A percentile compares a stretch with the other conserved stretches of the same genome.
Conservation (phyloP, 1,140 invertebrate species). For the Battus philenor region DNA sequence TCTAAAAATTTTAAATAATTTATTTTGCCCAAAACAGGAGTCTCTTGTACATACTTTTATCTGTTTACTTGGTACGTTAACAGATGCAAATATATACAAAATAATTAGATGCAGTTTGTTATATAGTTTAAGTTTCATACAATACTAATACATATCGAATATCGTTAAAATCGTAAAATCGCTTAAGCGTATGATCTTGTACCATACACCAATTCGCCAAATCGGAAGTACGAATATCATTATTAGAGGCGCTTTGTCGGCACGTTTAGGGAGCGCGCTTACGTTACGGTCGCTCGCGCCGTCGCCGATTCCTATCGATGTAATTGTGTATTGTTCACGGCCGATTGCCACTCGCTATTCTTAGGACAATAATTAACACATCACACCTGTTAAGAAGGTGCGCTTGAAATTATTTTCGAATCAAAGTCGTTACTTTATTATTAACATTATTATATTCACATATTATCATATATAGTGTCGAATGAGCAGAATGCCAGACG, state of each 20-base stretch:
- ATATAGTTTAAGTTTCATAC: neutral
- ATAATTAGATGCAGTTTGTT: neutral
- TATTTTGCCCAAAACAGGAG: too few species aligned
- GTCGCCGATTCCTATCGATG: constrained; percentile 14
- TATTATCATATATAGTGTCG: too few species aligned
- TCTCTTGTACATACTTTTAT: too few species aligned
- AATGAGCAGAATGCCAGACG: too few species aligned
- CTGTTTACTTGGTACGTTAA: too few species aligned
- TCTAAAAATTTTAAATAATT: too few species aligned
- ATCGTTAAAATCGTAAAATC: neutral
- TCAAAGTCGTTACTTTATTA: too few species aligned
- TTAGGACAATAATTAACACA: constrained; percentile 4
- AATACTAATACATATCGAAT: neutral
- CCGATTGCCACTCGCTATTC: constrained; percentile 1
- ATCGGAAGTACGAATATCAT: constrained; percentile 51
- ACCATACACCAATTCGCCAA: constrained; percentile 27
- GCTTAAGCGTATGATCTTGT: constrained; percentile 27
- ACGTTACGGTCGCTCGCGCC: constrained; percentile 16
- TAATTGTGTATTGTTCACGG: constrained; percentile 22
- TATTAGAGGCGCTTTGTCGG: constrained; percentile 33
- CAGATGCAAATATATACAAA: too few species aligned
- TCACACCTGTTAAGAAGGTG: too few species aligned
- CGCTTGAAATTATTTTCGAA: too few species aligned
- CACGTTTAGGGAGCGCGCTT: constrained; percentile 12
- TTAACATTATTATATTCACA: too few species aligned